Evolutionary conservation across 2,888 invertebrate genomes (phyloP), one percentile per base, ranked within the genome.

Genomic region (Mechanitis messenoides): DNA sequence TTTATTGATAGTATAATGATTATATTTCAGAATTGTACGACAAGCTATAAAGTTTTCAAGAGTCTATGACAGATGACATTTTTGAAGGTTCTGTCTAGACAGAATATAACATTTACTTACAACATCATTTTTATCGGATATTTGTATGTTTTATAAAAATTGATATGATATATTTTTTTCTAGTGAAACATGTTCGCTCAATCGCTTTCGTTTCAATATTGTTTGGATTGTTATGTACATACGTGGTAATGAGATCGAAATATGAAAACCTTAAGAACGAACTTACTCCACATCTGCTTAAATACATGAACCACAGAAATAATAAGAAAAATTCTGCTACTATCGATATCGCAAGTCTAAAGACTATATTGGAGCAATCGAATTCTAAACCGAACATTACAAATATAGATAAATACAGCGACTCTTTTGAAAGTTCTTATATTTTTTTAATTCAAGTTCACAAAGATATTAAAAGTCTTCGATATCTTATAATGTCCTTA

Each of bases 401-500:
- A 33, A 74, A 77, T 56, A 58, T 55, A 59, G 55, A 68, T 9
- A 60, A 59, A 7, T 75, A 62, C 64, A 74, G 74, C 2, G 63
- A 66, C 2, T 56, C 75, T 35, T 47, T 46, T 7, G 3, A 56
- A 11, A 71, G 76, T 60, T 74, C 74, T 5, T 63, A 70, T 31
- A 53, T 74, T 33, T 9, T 82, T 3, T 68, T 73, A 46, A 70
- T 82, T n/a, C 75, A 69, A 53, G 80, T 74, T 58, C 73, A 71
- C 50, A 68, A 67, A 45, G 75, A 74, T 61, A 62, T 68, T 9
- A 67, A 63, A 57, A 71, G 75, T 4, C 72, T 82, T 56, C 79
- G 72, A 65, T 62, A 69, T 55, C 78, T 83, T 5, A 65, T 82
- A 56, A 55, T 68, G n/a, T 72, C 81, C 0, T 74, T 84, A 53